These are phyloP conservation scores for Amiota mariae DNA, from an alignment of 2,888 invertebrate species.

Conservation along the genomic window DNA sequence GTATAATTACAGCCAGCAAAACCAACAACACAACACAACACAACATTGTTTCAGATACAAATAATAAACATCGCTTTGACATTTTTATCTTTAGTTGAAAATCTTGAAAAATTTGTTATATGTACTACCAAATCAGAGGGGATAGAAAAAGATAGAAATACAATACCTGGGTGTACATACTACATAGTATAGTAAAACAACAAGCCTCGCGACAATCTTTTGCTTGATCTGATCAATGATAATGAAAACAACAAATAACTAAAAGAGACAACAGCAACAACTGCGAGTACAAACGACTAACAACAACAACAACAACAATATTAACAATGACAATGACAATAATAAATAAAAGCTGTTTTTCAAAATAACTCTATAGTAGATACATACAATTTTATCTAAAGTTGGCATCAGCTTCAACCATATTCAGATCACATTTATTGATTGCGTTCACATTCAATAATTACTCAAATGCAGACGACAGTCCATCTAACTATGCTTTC, in stretches of 20 bases:
- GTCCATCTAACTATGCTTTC: not conserved
- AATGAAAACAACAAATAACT: conserved; percentile 63
- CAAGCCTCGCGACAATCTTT: conserved; percentile 63
- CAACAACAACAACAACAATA: conserved; percentile 33
- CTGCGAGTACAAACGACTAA: conserved; percentile 30
- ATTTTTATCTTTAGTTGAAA: conserved; percentile 64
- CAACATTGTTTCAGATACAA: conserved; percentile 54
- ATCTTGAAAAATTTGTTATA: conserved; percentile 65
- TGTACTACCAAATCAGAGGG: conserved; percentile 37
- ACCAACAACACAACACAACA: conserved; percentile 56
- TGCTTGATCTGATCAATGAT: conserved; percentile 62
- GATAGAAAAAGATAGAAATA: too few species aligned
- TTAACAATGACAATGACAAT: not conserved
- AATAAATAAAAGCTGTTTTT: conserved; percentile 38
- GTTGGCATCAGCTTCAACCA: conserved; percentile 59
- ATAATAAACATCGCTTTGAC: conserved; percentile 58
- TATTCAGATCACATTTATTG: conserved; percentile 49
- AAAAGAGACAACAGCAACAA: conserved; percentile 46
- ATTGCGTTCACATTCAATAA: conserved; percentile 34
- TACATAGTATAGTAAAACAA: too few species aligned
- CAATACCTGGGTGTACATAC: too few species aligned
- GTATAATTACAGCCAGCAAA: too few species aligned
- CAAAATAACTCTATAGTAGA: conserved; percentile 52
- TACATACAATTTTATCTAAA: conserved; percentile 51
- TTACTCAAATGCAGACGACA: conserved; percentile 11